Evolutionary conservation across 2,888 invertebrate genomes (phyloP), one percentile per base, ranked within the genome.

Genomic region (Melinopterus prodromus): DNA sequence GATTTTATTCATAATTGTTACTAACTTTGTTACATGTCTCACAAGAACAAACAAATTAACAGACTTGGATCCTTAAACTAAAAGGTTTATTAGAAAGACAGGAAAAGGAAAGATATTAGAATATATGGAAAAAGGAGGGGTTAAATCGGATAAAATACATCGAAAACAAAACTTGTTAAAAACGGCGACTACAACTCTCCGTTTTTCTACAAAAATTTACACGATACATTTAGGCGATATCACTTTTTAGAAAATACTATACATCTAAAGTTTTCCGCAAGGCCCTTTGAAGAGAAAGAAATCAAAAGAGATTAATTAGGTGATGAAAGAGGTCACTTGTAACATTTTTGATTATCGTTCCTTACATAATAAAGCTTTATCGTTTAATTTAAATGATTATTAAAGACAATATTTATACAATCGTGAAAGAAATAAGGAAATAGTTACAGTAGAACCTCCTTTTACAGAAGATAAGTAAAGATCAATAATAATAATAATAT

Each of bases 181-280:
- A 53, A 53, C 53, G 26, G 26, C 26, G 26, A 26, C 12, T 53
- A 53, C 53, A 53, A 12, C 26, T 26, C 26, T 26, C 26, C 26
- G 26, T 26, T 53, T 53, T 53, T 53, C 53, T 53, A 7, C 53
- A 53, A 7, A 53, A 53, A 70, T 79, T 77, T 71, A 72, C 77
- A 79, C 77, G 36, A 70, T 74, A 53, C 37, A 74, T 26, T 36
- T 36, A 74, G 76, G 75, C 16, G 71, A 70, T 81, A 81, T 79
- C 81, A 81, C 81, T 81, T 53, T 53, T 81, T 79, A 77, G 74
- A 77, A 79, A 81, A 81, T 81, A 81, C 81, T 81, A 81, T 81
- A 79, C 79, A 81, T 53, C 53, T 53, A 53, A 53, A 53, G 9
- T 53, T 53, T 53, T 53, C 12, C 53, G 53, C 53, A 53, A 53